Evolutionary conservation across 1,140 invertebrate species (phyloP), one percentile per base, ranked within the genome.

Genomic region (Lasioglossum baleicum): DNA sequence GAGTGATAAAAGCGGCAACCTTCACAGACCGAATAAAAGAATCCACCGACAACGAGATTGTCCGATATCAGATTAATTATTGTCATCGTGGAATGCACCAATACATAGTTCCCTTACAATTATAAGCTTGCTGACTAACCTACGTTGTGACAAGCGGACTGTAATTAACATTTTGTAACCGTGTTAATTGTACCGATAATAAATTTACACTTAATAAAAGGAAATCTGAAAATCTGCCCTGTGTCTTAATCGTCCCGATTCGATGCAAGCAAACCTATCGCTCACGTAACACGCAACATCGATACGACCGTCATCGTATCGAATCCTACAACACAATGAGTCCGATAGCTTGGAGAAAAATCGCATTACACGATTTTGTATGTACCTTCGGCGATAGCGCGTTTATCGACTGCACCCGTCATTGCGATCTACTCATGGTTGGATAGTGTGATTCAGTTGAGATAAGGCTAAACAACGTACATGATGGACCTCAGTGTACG

Each of bases 401-500:
- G 40, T 13, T 76, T 82, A 82, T 82, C 75, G n/a, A 72, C 20
- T 17, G 26, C 42, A 66, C 22, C 2, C 13, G n/a, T 10, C 61
- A 64, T 31, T 0, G 0, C 11, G 20, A 5, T 31, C 53, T 60
- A 56, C 2, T 73, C 20, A 42, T 22, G 11, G 35, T 42, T 53
- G 5, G 58, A 13, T 7, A 17, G 7, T 22, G 69, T 64, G 42
- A 66, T 78, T 63, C 66, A 17, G 51, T 15, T 2, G 15, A 76
- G 82, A 83, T 78, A 84, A 78, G 66, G 70, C 74, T 68, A 7
- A 26, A 35, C 44, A 48, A 48, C 44, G 44, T 48, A 2, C 44
- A 0, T 10, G 10, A 11, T 48, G 10, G 13, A 13, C 44, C 44
- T 48, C 44, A 48, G 44, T 48, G 44, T 10, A 1, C 13, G 10